Conservation (phyloP, 2,888 invertebrate genomes). For the Leptopterna dolabrata region DNA sequence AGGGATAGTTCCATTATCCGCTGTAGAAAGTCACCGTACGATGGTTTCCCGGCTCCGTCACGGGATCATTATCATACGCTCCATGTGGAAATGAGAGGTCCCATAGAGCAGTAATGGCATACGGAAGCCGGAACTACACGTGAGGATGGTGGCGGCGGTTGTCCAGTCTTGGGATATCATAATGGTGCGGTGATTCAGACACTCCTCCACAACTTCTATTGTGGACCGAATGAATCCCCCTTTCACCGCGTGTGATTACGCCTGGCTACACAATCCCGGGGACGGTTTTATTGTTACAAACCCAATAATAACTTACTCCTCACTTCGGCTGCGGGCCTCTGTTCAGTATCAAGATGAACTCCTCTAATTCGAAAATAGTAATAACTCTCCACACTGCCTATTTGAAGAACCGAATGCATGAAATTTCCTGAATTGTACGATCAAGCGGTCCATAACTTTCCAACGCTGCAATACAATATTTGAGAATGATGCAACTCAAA, state of each 20-base stretch:
- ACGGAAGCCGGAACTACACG: constrained; percentile 26
- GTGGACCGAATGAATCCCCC: background rate
- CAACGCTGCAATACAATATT: no score
- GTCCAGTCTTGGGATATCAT: background rate
- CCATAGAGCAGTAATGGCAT: background rate
- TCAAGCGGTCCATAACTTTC: background rate
- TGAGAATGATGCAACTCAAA: background rate
- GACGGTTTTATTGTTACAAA: background rate
- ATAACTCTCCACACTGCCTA: background rate
- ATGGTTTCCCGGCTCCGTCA: background rate
- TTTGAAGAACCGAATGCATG: background rate
- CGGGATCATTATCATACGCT: constrained; percentile 3
- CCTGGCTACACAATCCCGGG: background rate
- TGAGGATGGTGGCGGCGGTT: background rate
- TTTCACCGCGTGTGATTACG: constrained; percentile 2
- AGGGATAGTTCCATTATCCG: background rate
- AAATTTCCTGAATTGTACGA: background rate
- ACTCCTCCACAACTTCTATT: constrained; percentile 3
- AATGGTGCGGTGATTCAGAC: constrained; percentile 2
- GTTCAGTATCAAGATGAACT: background rate
- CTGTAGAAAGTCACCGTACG: background rate
- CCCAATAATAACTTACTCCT: background rate
- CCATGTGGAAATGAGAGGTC: background rate
- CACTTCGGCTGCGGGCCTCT: background rate
- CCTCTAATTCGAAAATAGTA: background rate